Percentiles rank a stretch among this genome's conserved stretches.
phyloP scores from a whole-genome alignment of 2,888 invertebrate species.

The Drosophila kokeensis region DNA sequence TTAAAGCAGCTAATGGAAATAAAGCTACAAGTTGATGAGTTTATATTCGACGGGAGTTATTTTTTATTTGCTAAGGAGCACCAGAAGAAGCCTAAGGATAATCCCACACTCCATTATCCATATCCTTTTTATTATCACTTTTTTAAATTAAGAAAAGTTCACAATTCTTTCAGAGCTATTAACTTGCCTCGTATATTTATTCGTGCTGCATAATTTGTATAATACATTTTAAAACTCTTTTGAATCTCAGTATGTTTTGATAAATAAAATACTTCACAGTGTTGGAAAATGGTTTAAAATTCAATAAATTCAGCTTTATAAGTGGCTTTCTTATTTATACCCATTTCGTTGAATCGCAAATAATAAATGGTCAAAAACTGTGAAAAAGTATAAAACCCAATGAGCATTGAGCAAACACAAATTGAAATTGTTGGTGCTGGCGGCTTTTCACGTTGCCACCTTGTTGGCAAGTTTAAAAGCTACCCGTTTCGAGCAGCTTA shows the following conservation, averaged over 20 bases:
- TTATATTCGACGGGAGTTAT: background rate
- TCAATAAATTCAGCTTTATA: conserved; percentile 51
- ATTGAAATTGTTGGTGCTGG: conserved; percentile 62
- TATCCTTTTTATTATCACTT: background rate
- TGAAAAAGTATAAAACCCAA: conserved; percentile 54
- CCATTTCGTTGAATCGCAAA: conserved; percentile 52
- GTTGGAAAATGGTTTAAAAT: conserved; percentile 46
- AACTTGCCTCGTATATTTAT: background rate
- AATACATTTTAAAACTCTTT: background rate
- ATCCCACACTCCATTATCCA: background rate
- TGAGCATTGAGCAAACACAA: conserved; percentile 64
- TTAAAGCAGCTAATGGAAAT: conserved; percentile 10
- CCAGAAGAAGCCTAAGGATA: background rate
- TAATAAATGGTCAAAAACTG: conserved; percentile 29
- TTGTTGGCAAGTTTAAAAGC: conserved; percentile 72
- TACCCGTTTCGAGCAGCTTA: conserved; percentile 60
- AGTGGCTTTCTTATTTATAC: conserved; percentile 61
- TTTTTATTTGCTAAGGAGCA: background rate
- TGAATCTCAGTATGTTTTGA: background rate
- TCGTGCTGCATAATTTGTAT: background rate
- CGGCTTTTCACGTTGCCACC: conserved; percentile 75
- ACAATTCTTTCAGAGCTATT: background rate
- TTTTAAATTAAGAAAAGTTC: background rate
- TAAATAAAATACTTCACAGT: conserved; percentile 3
- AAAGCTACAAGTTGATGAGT: background rate